These are phyloP conservation scores for Callimorpha dominula DNA, from an alignment of 2,888 invertebrate genomes.

Conservation along the genomic window DNA sequence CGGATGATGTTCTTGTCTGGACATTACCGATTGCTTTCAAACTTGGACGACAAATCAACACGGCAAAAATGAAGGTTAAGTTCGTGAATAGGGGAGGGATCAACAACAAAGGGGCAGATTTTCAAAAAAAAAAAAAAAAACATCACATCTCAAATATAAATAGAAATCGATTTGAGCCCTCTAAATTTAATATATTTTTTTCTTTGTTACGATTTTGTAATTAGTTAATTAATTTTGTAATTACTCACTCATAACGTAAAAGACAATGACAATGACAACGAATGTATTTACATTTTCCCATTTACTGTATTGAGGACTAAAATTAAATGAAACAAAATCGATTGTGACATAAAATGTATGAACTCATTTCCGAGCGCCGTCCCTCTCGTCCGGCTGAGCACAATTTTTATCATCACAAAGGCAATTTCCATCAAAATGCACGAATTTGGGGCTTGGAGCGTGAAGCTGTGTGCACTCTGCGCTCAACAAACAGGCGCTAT, in stretches of 20 bases:
- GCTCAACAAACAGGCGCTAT: slow-evolving; percentile 44
- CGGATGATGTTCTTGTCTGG: too few relatives aligned
- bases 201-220: slow-evolving; percentile 34
- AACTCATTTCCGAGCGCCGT: slow-evolving; percentile 74
- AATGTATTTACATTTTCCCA: slow-evolving; percentile 52
- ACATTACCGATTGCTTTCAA: too few relatives aligned
- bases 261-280: slow-evolving; percentile 26
- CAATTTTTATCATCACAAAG: slow-evolving; percentile 79
- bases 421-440: slow-evolving; percentile 79
- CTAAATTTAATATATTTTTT: slow-evolving; percentile 17
- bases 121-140: too few relatives aligned
- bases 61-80: too few relatives aligned
- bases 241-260: slow-evolving; percentile 29
- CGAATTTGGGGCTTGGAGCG: slow-evolving; percentile 68
- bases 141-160: too few relatives aligned
- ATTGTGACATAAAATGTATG: slow-evolving; percentile 76
- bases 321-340: slow-evolving; percentile 77
- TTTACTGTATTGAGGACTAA: slow-evolving; percentile 67
- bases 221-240: slow-evolving; percentile 40
- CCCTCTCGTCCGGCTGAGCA: slow-evolving; percentile 66
- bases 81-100: too few relatives aligned
- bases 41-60: too few relatives aligned
- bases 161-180: neutral
- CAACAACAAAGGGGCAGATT: too few relatives aligned
- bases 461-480: slow-evolving; percentile 55